Evolutionary conservation across 2,797 vertebrate species (phyloP).

Genomic region (Crax fasciolata): DNA sequence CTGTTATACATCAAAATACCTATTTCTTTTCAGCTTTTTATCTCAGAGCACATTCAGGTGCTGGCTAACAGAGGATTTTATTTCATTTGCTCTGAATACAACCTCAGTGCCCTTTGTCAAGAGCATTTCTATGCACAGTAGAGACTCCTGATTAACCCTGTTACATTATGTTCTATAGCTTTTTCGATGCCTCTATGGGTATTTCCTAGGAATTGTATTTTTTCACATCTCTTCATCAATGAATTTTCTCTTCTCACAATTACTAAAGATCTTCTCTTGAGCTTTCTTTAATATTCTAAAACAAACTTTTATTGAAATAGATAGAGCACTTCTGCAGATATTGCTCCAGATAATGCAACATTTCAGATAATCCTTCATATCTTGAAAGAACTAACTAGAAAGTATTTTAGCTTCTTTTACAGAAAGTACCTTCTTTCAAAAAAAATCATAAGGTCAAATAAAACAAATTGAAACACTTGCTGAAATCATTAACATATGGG

Average conservation of each 20-base stretch:
- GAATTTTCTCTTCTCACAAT: neutral
- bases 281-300: neutral
- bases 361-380: neutral
- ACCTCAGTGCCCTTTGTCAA: neutral
- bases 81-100: neutral
- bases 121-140: too few relatives aligned
- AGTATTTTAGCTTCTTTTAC: neutral
- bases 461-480: neutral
- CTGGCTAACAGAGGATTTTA: neutral
- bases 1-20: neutral
- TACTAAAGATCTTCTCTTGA: neutral
- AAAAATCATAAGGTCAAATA: neutral
- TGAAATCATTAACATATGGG: neutral
- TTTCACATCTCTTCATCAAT: neutral
- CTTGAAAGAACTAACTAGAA: neutral
- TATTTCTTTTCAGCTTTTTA: neutral
- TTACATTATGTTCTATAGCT: neutral
- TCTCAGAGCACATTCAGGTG: neutral
- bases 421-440: neutral
- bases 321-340: neutral
- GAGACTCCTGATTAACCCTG: neutral
- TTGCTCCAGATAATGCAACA: neutral
- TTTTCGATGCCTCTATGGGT: neutral
- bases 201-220: neutral
- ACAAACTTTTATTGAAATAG: neutral